phyloP scores from a whole-genome alignment of 2,113 vertebrate species.

The Alces alces region DNA sequence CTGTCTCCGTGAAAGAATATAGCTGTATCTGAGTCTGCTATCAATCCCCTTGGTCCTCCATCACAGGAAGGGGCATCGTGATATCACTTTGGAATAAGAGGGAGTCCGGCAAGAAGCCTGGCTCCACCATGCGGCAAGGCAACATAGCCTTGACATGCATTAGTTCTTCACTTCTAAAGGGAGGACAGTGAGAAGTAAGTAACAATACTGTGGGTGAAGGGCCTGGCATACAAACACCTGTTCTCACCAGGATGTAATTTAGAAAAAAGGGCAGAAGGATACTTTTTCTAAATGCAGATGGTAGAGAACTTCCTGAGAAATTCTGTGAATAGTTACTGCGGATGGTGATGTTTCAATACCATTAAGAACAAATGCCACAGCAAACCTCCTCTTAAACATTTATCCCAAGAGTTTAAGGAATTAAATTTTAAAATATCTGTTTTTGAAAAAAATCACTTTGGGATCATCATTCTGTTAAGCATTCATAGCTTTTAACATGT shows the following conservation, averaged over 20 bases:
- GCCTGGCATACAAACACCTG: not conserved
- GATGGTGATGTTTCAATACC: not conserved
- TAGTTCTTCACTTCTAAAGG: not conserved
- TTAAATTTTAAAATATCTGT: not conserved
- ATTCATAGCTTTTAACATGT: not conserved
- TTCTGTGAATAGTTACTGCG: not conserved
- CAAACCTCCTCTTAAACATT: not conserved
- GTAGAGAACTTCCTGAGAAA: not conserved
- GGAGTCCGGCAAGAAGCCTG: not conserved
- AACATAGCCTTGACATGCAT: not conserved
- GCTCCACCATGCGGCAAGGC: not conserved
- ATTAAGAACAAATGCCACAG: not conserved
- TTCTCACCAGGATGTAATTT: not conserved
- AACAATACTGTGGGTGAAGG: not conserved
- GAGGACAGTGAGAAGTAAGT: not conserved
- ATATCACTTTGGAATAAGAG: not conserved
- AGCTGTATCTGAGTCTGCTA: not conserved
- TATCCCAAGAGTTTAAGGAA: not conserved
- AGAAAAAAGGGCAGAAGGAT: not conserved
- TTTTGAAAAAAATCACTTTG: not conserved
- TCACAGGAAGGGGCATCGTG: not conserved
- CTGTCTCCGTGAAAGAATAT: fast-evolving
- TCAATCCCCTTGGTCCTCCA: not conserved
- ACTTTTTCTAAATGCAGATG: not conserved
- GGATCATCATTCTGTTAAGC: not conserved